Evolutionary conservation across 1,140 invertebrate genomes (phyloP), one percentile per base, ranked within the genome.

Genomic region (Sycophaga agraensis): DNA sequence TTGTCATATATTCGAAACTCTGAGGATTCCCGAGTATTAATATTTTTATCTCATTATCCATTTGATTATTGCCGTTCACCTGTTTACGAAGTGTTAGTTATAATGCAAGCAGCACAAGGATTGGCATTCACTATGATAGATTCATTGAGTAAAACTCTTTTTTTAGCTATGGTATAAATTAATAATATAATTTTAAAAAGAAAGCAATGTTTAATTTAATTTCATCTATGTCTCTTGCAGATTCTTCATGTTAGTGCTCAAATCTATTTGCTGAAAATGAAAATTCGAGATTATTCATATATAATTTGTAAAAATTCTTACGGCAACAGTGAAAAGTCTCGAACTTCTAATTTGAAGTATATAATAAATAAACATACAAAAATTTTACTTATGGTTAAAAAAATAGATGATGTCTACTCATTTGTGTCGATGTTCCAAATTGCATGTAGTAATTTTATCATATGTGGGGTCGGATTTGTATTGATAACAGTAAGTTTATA

Each of bases 401-500:
- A 45, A 43, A 53, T 59, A 16, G 40, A 59, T 24, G 4, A 39
- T 31, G 11, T 16, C 31, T 59, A 45, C n/a, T 34, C 22, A 51
- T 51, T 22, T 6, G 11, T 53, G 12, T 19, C 21, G 4, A 8
- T 59, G 0, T 14, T 51, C 42, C 49, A 53, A 59, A 45, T 59
- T 16, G 17, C 34, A 17, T 45, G 22, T 19, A 59, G 49, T n/a
- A 59, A 21, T 4, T 8, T 59, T 3, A 19, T 59, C 5, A 59
- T 59, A 4, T 42, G 48, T 14, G 26, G 39, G 2, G 22, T 49
- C 2, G 49, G 48, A 4, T 59, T 59, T 11, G 39, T 42, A 9
- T 14, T 59, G 12, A 35, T 59, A 28, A 59, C 48, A 4, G 49
- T 59, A 45, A 11, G 21, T 53, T 12, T n/a, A n/a, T n/a, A n/a